Percentiles rank a stretch among this genome's conserved stretches.
These are phyloP conservation scores for Danio jaintianensis DNA, from an alignment of 2,797 vertebrate genomes.

Conservation along the genomic window DNA sequence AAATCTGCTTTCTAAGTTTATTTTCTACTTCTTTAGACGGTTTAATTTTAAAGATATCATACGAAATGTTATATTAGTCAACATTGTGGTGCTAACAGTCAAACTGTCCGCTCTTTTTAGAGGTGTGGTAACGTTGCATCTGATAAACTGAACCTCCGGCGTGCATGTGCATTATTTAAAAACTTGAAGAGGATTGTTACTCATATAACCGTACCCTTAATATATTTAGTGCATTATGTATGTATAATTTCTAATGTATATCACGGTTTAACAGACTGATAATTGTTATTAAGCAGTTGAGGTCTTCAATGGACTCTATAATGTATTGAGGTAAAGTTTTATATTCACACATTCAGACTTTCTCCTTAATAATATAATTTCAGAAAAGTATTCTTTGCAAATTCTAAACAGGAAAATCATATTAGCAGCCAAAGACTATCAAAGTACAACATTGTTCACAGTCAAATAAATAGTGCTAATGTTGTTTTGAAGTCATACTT, in stretches of 20 bases:
- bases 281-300: too few species aligned
- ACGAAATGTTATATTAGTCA: neutral
- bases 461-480: too few species aligned
- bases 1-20: neutral
- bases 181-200: neutral
- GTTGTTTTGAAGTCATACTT: too few species aligned
- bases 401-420: too few species aligned
- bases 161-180: neutral
- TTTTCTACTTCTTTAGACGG: neutral
- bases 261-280: too few species aligned
- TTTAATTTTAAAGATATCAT: neutral
- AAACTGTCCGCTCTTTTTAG: neutral
- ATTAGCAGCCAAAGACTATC: too few species aligned
- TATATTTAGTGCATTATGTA: neutral
- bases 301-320: too few species aligned
- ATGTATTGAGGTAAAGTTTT: too few species aligned
- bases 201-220: neutral
- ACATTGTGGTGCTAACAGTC: neutral
- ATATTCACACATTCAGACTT: too few species aligned
- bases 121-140: conserved; percentile 3
- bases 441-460: too few species aligned
- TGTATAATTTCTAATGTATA: neutral
- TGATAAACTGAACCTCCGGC: neutral
- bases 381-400: too few species aligned
- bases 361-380: too few species aligned